These are phyloP conservation scores for Athalia cordata DNA, from an alignment of 2,888 invertebrate genomes.

Conservation along the genomic window DNA sequence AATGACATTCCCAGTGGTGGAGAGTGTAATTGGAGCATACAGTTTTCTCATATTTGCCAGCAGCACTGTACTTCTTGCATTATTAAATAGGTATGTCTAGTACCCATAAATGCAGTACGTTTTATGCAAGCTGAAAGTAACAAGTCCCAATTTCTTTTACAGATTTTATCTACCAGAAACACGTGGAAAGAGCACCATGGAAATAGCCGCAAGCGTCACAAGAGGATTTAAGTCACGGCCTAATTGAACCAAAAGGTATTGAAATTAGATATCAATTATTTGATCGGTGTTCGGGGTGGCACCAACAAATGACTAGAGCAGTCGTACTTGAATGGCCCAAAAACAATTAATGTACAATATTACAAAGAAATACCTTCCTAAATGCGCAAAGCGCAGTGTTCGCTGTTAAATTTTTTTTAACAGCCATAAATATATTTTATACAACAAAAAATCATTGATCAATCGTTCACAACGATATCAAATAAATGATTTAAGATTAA, in stretches of 20 bases:
- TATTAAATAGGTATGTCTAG: conserved; percentile 77
- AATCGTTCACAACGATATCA: background rate
- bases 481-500: background rate
- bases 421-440: background rate
- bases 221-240: conserved; percentile 79
- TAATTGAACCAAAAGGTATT: conserved; percentile 48
- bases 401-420: no score
- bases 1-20: conserved; percentile 83
- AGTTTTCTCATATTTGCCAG: conserved; percentile 86
- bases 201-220: conserved; percentile 79
- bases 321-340: conserved; percentile 19
- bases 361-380: background rate
- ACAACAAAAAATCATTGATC: background rate
- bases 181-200: conserved; percentile 80
- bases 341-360: background rate
- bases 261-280: no score
- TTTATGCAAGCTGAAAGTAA: no score
- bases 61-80: conserved; percentile 75
- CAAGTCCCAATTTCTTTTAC: conserved; percentile 59
- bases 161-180: conserved; percentile 87
- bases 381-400: background rate
- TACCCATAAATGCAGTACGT: no score
- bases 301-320: background rate
- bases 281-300: no score
- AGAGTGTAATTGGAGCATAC: conserved; percentile 80